These are phyloP conservation scores for Apodemus sylvaticus DNA, from an alignment of 2,113 vertebrate genomes.

Conservation along the genomic window DNA sequence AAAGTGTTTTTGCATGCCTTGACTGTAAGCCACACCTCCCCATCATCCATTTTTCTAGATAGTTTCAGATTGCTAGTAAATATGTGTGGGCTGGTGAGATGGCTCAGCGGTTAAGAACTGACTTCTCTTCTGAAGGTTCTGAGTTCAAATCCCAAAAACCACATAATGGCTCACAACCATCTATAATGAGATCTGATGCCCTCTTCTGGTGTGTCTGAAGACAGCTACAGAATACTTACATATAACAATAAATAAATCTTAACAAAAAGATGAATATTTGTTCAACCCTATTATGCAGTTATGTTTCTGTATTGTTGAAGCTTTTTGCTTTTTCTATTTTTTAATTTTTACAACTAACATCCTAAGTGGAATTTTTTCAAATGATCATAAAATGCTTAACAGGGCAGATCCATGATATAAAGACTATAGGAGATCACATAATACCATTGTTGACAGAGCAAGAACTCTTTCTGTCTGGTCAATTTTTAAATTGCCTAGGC, in stretches of 20 bases:
- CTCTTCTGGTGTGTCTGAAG: too few species aligned
- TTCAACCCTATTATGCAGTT: background rate
- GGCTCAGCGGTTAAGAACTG: too few species aligned
- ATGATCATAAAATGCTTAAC: constrained; percentile 27
- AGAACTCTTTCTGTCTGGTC: background rate
- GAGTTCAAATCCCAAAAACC: too few species aligned
- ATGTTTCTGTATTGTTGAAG: background rate
- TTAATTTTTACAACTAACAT: background rate
- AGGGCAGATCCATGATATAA: background rate
- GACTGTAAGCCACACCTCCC: background rate
- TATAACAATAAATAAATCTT: too few species aligned
- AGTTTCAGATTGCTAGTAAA: background rate
- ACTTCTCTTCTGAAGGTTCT: too few species aligned
- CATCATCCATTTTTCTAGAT: background rate
- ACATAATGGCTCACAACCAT: too few species aligned
- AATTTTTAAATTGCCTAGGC: background rate
- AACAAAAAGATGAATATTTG: background rate
- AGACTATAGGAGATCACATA: background rate
- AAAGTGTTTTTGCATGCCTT: constrained; percentile 1
- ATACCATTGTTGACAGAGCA: background rate
- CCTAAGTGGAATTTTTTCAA: background rate
- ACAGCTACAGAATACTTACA: too few species aligned
- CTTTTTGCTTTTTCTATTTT: background rate
- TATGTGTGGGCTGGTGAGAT: too few species aligned
- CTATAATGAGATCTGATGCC: too few species aligned